phyloP scores from a whole-genome alignment of 2,797 vertebrate genomes.

The Pipistrellus nathusii region DNA sequence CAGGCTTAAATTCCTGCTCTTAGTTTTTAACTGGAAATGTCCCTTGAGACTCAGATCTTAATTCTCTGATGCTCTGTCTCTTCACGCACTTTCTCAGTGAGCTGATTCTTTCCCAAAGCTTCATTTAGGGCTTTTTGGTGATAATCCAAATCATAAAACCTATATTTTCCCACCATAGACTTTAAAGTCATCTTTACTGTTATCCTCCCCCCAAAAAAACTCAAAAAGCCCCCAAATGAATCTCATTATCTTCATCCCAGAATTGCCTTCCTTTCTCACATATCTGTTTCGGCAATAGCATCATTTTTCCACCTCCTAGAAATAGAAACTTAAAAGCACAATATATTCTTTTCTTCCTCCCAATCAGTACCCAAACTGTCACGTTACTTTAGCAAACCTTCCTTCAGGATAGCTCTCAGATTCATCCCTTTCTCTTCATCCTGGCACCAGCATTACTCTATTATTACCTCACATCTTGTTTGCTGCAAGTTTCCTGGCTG shows the following conservation, averaged over 20 bases:
- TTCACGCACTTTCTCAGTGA: background rate
- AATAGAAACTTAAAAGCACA: slow-evolving; percentile 50
- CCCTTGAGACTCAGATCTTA: background rate
- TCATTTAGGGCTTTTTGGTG: slow-evolving; percentile 16
- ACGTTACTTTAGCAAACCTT: slow-evolving; percentile 67
- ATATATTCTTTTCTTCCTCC: slow-evolving; percentile 53
- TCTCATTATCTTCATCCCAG: background rate
- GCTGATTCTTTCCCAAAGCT: background rate
- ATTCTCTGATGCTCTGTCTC: background rate
- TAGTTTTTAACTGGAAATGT: background rate
- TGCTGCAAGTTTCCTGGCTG: slow-evolving; percentile 33
- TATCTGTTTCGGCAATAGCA: background rate
- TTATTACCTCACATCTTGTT: slow-evolving; percentile 53
- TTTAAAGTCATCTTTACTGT: background rate
- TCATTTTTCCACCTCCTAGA: slow-evolving; percentile 46
- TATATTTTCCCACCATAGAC: background rate
- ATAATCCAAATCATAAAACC: background rate
- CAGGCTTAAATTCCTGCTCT: background rate
- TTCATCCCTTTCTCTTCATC: slow-evolving; percentile 28
- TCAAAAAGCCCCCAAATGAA: background rate
- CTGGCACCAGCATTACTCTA: background rate
- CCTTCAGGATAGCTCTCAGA: slow-evolving; percentile 8
- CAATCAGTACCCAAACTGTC: slow-evolving; percentile 66
- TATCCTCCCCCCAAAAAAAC: background rate
- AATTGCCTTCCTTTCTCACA: background rate